phyloP scores from a whole-genome alignment of 2,797 vertebrate species.

The Pampus argenteus region DNA sequence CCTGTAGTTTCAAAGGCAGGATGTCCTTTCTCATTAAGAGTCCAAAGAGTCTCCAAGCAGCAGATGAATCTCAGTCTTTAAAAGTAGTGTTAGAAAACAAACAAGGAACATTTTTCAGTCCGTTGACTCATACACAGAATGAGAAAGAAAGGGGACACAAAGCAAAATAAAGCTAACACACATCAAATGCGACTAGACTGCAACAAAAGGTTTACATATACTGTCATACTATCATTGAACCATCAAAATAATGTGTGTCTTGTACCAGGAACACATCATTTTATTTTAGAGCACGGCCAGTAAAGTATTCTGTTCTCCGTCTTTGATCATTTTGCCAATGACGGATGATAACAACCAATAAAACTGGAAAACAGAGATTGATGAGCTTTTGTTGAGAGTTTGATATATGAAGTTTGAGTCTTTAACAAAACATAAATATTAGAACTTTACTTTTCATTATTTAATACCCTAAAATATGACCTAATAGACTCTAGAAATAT shows the following conservation, averaged over 20 bases:
- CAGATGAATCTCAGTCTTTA: not conserved
- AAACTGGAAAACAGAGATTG: conserved; percentile 24
- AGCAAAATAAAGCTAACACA: conserved; percentile 19
- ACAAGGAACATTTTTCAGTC: conserved; percentile 16
- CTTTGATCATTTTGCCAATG: conserved; percentile 49
- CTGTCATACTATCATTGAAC: conserved; percentile 55
- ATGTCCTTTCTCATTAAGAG: conserved; percentile 54
- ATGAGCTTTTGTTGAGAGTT: conserved; percentile 13
- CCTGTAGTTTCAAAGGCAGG: conserved; percentile 41
- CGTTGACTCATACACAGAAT: conserved; percentile 26
- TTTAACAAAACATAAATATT: conserved; percentile 27
- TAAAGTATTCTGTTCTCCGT: conserved; percentile 23
- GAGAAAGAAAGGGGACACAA: conserved; percentile 11
- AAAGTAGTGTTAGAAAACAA: conserved; percentile 19
- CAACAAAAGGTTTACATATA: conserved; percentile 25
- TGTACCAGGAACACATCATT: conserved; percentile 24
- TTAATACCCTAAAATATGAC: conserved; percentile 11
- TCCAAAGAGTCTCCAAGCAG: conserved; percentile 26
- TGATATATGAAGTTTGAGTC: conserved; percentile 24
- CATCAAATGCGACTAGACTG: conserved; percentile 23
- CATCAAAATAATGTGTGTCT: conserved; percentile 53
- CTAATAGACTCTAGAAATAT: not conserved
- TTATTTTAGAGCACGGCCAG: conserved; percentile 29
- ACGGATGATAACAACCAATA: conserved; percentile 38
- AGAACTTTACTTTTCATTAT: conserved; percentile 15